Evolutionary conservation across 2,797 vertebrate genomes (phyloP).

Genomic region (Kryptopterus vitreolus): DNA sequence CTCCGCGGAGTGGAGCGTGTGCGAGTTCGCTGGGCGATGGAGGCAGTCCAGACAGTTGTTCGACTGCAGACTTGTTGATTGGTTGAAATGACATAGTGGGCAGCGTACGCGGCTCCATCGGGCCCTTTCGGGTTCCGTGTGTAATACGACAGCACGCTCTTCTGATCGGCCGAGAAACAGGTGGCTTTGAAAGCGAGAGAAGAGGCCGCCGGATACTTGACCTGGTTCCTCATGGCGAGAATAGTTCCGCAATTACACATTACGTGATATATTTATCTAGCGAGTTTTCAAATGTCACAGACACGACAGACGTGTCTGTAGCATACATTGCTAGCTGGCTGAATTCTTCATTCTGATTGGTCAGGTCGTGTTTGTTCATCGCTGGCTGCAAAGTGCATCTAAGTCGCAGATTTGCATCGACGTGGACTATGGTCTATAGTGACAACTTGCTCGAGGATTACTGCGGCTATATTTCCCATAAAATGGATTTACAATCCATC

Average conservation of each 20-base stretch:
- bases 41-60: slow-evolving; percentile 66
- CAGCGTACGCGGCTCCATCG: slow-evolving; percentile 43
- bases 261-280: slow-evolving; percentile 20
- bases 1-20: slow-evolving; percentile 59
- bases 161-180: slow-evolving; percentile 29
- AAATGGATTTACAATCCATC: not conserved
- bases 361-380: not conserved
- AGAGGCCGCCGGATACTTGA: not conserved
- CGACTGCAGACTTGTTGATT: slow-evolving; percentile 70
- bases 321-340: not conserved
- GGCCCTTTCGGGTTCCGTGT: slow-evolving; percentile 19
- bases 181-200: slow-evolving; percentile 11
- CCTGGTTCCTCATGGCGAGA: slow-evolving; percentile 3
- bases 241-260: not conserved
- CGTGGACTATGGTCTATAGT: not conserved
- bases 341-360: not conserved
- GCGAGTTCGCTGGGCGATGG: slow-evolving; percentile 57
- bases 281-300: slow-evolving; percentile 1
- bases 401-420: not conserved
- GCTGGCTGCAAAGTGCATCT: not conserved
- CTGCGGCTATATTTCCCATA: no score
- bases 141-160: slow-evolving; percentile 17
- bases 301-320: not conserved
- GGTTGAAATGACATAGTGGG: slow-evolving; percentile 60
- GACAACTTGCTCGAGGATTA: no score